Conservation (phyloP, 2,888 invertebrate genomes). For the Thymelicus acteon region DNA sequence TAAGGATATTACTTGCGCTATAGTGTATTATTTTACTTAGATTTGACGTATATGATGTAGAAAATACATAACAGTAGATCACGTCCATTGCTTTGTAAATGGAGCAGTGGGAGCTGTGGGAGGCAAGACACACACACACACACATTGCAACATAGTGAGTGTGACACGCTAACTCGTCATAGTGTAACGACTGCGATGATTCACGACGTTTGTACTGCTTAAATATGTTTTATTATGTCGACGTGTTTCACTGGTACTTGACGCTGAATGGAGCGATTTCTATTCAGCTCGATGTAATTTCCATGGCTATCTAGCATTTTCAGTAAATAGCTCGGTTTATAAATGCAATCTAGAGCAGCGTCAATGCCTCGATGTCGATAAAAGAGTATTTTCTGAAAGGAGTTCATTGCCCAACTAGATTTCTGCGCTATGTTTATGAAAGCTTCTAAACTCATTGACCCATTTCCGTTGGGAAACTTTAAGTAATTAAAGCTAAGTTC, state of each 20-base stretch:
- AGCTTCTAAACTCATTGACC: conserved; percentile 3
- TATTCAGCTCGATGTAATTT: background rate
- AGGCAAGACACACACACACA: conserved; percentile 16
- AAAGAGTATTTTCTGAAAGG: conserved; percentile 1
- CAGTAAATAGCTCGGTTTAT: background rate
- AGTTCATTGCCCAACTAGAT: background rate
- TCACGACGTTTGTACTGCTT: background rate
- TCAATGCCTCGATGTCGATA: background rate
- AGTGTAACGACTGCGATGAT: background rate
- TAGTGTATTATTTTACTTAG: background rate
- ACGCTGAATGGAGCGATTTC: background rate
- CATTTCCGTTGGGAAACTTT: conserved; percentile 2
- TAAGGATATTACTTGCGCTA: no score
- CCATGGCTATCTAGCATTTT: background rate
- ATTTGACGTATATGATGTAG: background rate
- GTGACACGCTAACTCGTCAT: conserved; percentile 18
- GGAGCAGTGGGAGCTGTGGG: background rate
- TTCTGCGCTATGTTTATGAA: background rate
- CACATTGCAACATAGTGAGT: background rate
- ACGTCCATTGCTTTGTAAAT: conserved; percentile 14
- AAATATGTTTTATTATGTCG: background rate
- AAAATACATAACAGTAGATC: conserved; percentile 18
- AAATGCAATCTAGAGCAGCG: conserved; percentile 1
- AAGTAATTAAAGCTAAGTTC: background rate
- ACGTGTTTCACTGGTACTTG: background rate